phyloP scores from a whole-genome alignment of 2,888 invertebrate genomes.

The Patella ulyssiponensis region DNA sequence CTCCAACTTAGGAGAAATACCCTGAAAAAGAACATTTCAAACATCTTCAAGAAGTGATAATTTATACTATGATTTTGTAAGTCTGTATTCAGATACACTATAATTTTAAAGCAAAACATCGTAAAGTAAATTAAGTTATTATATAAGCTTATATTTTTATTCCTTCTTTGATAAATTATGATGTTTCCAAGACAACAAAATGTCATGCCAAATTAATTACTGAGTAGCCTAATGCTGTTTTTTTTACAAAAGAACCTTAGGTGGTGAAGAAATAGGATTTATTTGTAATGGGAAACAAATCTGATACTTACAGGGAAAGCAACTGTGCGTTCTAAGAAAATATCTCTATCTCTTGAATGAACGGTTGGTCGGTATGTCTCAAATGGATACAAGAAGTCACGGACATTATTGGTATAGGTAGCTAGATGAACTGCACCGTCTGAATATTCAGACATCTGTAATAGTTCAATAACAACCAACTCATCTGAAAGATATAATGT shows the following conservation, averaged over 20 bases:
- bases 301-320: slow-evolving; percentile 68
- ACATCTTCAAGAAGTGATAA: too few species aligned
- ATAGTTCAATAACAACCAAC: slow-evolving; percentile 62
- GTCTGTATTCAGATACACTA: too few species aligned
- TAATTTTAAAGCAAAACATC: too few species aligned
- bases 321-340: slow-evolving; percentile 65
- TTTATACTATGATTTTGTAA: too few species aligned
- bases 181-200: too few species aligned
- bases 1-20: slow-evolving; percentile 70
- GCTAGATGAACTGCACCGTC: slow-evolving; percentile 66
- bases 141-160: too few species aligned
- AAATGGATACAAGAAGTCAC: slow-evolving; percentile 70
- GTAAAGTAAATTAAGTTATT: too few species aligned
- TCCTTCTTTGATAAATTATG: too few species aligned
- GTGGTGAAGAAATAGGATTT: background rate
- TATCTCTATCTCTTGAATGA: slow-evolving; percentile 62
- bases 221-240: too few species aligned
- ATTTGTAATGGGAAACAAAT: background rate
- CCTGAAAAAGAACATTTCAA: slow-evolving; percentile 49
- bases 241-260: background rate
- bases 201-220: too few species aligned
- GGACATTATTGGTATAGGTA: slow-evolving; percentile 64
- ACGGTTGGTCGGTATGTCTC: slow-evolving; percentile 63
- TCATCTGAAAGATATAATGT: slow-evolving; percentile 55
- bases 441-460: slow-evolving; percentile 61